A percentile compares a stretch with the other conserved stretches of the same genome.
Conservation (phyloP, 1,140 invertebrate species). For the Harpegnathos saltator region DNA sequence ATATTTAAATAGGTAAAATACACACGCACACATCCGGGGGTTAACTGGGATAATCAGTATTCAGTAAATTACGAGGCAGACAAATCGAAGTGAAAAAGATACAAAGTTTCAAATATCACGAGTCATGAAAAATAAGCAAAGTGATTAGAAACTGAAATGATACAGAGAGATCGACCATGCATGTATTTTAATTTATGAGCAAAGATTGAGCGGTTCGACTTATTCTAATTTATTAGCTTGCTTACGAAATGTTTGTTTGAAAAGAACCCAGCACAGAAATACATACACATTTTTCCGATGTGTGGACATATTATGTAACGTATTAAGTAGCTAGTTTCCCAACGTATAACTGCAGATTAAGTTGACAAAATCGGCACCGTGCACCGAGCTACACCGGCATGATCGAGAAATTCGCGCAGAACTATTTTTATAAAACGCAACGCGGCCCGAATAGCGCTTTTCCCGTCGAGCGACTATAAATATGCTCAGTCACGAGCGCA, state of each 20-base stretch:
- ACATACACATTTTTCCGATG: not conserved
- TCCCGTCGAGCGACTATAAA: not conserved
- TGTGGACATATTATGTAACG: not conserved
- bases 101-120: not conserved
- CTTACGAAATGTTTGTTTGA: too few relatives aligned
- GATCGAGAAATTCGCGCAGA: slow-evolving; percentile 4
- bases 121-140: not conserved
- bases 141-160: not conserved
- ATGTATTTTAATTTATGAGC: not conserved
- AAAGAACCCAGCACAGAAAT: too few relatives aligned
- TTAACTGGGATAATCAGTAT: too few relatives aligned
- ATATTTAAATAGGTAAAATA: too few relatives aligned
- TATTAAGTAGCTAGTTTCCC: slow-evolving; percentile 5
- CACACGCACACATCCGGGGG: too few relatives aligned
- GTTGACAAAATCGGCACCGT: not conserved
- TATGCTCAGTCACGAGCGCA: slow-evolving; percentile 44
- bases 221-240: not conserved
- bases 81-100: not conserved
- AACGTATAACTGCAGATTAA: not conserved
- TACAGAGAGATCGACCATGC: not conserved
- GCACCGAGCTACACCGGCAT: not conserved
- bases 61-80: too few relatives aligned
- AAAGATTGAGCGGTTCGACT: not conserved
- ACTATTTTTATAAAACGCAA: slow-evolving; percentile 34
- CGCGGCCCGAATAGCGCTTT: slow-evolving; percentile 10